A percentile compares a stretch with the other conserved stretches of the same genome.
Evolutionary conservation across 2,888 invertebrate species (phyloP).

Genomic region (Drosophila austrosaltans): DNA sequence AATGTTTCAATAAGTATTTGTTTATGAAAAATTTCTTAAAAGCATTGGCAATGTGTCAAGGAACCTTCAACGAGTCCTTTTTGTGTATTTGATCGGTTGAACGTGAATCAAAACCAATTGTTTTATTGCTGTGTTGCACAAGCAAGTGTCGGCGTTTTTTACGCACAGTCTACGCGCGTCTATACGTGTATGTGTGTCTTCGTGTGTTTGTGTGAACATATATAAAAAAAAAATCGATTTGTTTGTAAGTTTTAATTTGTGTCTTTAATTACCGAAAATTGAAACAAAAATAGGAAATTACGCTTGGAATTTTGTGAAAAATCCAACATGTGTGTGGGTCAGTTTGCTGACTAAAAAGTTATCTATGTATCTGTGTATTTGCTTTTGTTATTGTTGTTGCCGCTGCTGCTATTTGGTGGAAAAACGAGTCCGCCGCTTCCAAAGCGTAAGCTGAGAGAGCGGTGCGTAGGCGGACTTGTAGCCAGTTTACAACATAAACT

Average conservation of each 20-base stretch:
- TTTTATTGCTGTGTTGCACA: constrained; percentile 19
- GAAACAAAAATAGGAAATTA: constrained; percentile 13
- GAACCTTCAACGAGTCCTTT: neutral
- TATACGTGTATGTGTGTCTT: constrained; percentile 26
- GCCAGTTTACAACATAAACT: constrained; percentile 30
- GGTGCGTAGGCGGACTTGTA: constrained; percentile 71
- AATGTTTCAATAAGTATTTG: neutral
- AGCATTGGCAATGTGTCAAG: neutral
- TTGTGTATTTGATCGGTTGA: neutral
- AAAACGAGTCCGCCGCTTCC: constrained; percentile 52
- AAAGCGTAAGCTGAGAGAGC: constrained; percentile 2
- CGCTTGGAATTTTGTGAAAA: neutral
- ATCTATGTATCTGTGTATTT: neutral
- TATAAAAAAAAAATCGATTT: constrained; percentile 68
- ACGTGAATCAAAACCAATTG: neutral
- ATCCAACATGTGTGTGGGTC: constrained; percentile 49
- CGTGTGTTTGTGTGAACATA: constrained; percentile 40
- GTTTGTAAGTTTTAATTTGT: constrained; percentile 56
- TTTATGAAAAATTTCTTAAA: constrained; percentile 1
- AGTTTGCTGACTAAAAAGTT: constrained; percentile 11
- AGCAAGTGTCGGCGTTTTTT: constrained; percentile 63
- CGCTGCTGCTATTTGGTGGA: constrained; percentile 33
- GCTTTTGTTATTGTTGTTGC: constrained; percentile 12
- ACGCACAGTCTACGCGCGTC: constrained; percentile 54
- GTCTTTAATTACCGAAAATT: constrained; percentile 51